Evolutionary conservation across 2,113 vertebrate species (phyloP).

Genomic region (Alethe diademata): DNA sequence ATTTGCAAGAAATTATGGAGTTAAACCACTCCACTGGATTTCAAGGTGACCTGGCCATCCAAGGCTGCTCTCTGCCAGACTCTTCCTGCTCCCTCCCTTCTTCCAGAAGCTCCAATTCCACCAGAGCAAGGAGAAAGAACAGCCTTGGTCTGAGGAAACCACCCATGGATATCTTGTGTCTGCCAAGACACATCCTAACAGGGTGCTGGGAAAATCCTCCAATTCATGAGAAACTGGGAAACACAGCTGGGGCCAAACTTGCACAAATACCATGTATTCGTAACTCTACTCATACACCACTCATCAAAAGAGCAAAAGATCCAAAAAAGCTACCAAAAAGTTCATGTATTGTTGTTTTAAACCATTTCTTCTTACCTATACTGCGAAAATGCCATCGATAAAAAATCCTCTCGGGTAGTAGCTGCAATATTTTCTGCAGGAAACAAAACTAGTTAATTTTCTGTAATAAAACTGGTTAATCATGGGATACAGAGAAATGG

Average conservation of each 20-base stretch:
- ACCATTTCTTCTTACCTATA: conserved; percentile 86
- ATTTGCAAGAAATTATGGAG: not conserved
- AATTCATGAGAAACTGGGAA: not conserved
- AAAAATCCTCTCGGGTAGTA: conserved; percentile 97
- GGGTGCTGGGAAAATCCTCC: not conserved
- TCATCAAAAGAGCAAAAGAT: not conserved
- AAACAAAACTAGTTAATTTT: conserved; percentile 55
- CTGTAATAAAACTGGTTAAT: not conserved
- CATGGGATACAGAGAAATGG: not conserved
- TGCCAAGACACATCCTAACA: not conserved
- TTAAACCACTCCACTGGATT: not conserved
- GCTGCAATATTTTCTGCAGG: conserved; percentile 95
- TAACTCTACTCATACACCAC: not conserved
- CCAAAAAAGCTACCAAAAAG: not conserved
- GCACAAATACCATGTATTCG: not conserved
- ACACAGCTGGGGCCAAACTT: not conserved
- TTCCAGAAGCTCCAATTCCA: not conserved
- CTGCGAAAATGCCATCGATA: conserved; percentile 99
- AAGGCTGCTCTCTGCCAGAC: not conserved
- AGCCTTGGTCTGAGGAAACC: not conserved
- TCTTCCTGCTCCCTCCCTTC: not conserved
- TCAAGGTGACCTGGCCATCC: not conserved
- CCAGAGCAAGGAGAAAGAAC: rapidly evolving
- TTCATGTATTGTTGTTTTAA: not conserved
- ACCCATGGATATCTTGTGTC: not conserved